A percentile compares a stretch with the other conserved stretches of the same genome.
phyloP scores from a whole-genome alignment of 2,797 vertebrate species.

The Ceyx erithaca region DNA sequence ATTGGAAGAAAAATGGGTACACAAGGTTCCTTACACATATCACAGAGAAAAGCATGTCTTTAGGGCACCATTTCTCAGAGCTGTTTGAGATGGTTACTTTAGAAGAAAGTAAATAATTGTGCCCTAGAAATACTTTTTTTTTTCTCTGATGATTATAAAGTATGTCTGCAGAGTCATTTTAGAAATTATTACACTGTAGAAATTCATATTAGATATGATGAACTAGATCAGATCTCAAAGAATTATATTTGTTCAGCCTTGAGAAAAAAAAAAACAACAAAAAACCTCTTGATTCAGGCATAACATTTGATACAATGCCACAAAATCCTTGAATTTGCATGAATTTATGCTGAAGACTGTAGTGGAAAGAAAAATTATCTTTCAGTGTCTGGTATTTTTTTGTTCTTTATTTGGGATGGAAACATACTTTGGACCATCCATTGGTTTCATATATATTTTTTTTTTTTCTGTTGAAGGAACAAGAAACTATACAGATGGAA shows the following conservation, averaged over 20 bases:
- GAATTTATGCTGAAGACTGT: background rate
- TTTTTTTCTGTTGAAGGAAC: background rate
- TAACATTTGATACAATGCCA: background rate
- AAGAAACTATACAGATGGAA: background rate
- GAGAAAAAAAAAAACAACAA: too few species aligned
- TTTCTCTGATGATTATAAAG: background rate
- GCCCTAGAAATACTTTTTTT: background rate
- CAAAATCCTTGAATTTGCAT: background rate
- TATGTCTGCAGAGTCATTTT: background rate
- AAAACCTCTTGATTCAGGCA: background rate
- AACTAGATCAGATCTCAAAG: background rate
- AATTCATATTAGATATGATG: background rate
- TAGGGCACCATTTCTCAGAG: background rate
- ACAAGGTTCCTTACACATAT: background rate
- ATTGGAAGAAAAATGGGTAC: background rate
- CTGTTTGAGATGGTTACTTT: background rate
- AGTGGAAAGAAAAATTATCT: background rate
- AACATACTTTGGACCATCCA: background rate
- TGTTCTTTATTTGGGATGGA: background rate
- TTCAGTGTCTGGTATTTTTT: background rate
- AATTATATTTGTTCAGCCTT: background rate
- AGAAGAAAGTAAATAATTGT: background rate
- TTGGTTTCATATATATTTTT: background rate
- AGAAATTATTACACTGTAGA: background rate
- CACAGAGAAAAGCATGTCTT: background rate